Percentiles rank a stretch among this genome's conserved stretches.
phyloP scores from a whole-genome alignment of 2,797 vertebrate species.

The Lindbergichthys nudifrons region DNA sequence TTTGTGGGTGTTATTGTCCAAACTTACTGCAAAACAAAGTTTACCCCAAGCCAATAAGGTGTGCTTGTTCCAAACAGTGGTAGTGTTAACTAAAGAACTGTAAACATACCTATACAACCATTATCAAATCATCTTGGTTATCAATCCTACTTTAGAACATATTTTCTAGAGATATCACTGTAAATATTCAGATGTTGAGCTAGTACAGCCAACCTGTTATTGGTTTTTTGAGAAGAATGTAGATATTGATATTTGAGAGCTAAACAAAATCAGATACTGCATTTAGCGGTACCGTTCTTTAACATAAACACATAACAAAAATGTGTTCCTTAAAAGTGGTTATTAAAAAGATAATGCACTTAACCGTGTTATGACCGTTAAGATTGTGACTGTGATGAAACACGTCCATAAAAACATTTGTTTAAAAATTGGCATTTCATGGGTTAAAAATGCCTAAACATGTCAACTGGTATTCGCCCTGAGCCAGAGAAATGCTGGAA shows the following conservation, averaged over 20 bases:
- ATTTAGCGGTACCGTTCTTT: background rate
- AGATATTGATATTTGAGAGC: background rate
- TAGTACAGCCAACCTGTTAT: background rate
- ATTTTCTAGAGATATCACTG: background rate
- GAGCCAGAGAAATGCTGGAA: no score
- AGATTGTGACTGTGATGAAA: no score
- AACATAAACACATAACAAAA: background rate
- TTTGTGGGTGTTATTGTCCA: background rate
- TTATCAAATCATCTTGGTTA: background rate
- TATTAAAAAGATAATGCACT: no score
- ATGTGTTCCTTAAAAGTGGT: background rate
- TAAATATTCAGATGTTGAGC: constrained; percentile 14
- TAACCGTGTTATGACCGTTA: no score
- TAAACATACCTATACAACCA: background rate
- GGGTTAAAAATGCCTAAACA: no score
- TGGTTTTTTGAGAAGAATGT: background rate
- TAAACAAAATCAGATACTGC: background rate
- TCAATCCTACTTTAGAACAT: background rate
- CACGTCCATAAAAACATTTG: no score
- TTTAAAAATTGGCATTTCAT: no score
- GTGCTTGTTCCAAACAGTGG: constrained; percentile 5
- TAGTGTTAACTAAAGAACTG: background rate
- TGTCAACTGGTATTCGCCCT: no score
- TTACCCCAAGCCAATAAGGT: background rate
- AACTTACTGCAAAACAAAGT: constrained; percentile 15